Evolutionary conservation across 2,888 invertebrate species (phyloP), one percentile per base, ranked within the genome.

Genomic region (Mythimna vitellina): DNA sequence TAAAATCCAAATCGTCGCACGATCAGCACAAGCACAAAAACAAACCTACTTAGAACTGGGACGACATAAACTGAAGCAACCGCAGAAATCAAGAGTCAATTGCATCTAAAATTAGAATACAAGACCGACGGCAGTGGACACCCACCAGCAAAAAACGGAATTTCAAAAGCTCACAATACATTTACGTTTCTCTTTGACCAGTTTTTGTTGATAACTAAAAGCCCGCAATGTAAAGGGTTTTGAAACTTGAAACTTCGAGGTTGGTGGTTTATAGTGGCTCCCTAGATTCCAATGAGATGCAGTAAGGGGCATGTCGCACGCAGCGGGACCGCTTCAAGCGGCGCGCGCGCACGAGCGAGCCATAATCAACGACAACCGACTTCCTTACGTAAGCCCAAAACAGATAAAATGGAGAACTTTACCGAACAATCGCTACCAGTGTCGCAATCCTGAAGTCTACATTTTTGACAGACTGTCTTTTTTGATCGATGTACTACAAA

Each of bases 291-390:
- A 85, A 79, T 83, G 84, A 83, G 83, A 81, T 84, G 73, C 83
- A 81, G 78, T 80, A 77, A 80, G 83, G 82, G 84, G 84, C 88
- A 83, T 83, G 88, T 86, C 82, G 85, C 87, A 87, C 86, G 86
- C 89, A 88, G 86, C 86, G 81, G 85, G 86, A 76, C 73, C 83
- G 85, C 89, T 87, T 78, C 79, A 70, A 86, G 86, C 88, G 76
- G 65, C 84, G 82, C 79, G 69, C 77, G 82, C 84, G 87, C 89
- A 88, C 88, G 89, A 90, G 87, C 86, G 86, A 87, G 86, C 89
- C 87, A 89, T 88, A 89, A 91, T 89, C 90, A 88, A 83, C 88
- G 91, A 91, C 91, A 91, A 86, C 84, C 85, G 65, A 87, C 88
- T 85, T 86, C 85, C 85, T 87, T 89, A 88, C 89, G 86, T 87